Percentiles rank a stretch among this genome's conserved stretches.
These are phyloP conservation scores for Aphelinus certus DNA, from an alignment of 1,140 invertebrate species.

Conservation along the genomic window DNA sequence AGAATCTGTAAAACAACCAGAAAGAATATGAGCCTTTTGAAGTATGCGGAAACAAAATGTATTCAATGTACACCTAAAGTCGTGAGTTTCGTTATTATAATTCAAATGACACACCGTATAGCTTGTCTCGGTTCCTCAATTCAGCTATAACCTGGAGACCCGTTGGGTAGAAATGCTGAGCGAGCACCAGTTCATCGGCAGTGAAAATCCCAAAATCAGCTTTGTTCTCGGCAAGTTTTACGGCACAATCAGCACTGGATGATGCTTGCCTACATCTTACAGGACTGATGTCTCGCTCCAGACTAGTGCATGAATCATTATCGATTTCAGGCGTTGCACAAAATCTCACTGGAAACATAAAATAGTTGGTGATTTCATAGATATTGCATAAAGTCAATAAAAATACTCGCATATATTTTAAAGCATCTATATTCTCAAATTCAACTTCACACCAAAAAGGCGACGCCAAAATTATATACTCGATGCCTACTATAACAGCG, in stretches of 20 bases:
- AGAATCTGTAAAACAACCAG: slow-evolving; percentile 56
- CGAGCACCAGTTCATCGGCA: slow-evolving; percentile 67
- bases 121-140: slow-evolving; percentile 59
- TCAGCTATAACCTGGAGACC: slow-evolving; percentile 62
- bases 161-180: slow-evolving; percentile 62
- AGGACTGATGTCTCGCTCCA: slow-evolving; percentile 45
- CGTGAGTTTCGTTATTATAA: too few relatives aligned
- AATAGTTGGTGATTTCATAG: too few relatives aligned
- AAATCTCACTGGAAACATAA: slow-evolving; percentile 47
- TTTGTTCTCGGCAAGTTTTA: slow-evolving; percentile 59
- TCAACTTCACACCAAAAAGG: too few relatives aligned
- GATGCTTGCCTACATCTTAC: slow-evolving; percentile 50
- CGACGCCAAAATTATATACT: too few relatives aligned
- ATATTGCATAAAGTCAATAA: too few relatives aligned
- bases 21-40: too few relatives aligned
- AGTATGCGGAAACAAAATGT: too few relatives aligned
- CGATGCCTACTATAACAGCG: too few relatives aligned
- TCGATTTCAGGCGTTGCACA: slow-evolving; percentile 43
- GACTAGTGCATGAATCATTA: slow-evolving; percentile 28
- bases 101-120: slow-evolving; percentile 44
- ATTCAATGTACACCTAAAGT: too few relatives aligned
- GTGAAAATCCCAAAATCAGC: slow-evolving; percentile 69
- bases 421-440: too few relatives aligned
- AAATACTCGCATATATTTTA: too few relatives aligned
- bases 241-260: slow-evolving; percentile 67